Evolutionary conservation across 2,797 vertebrate genomes (phyloP).

Genomic region (Phaenicophaeus curvirostris): DNA sequence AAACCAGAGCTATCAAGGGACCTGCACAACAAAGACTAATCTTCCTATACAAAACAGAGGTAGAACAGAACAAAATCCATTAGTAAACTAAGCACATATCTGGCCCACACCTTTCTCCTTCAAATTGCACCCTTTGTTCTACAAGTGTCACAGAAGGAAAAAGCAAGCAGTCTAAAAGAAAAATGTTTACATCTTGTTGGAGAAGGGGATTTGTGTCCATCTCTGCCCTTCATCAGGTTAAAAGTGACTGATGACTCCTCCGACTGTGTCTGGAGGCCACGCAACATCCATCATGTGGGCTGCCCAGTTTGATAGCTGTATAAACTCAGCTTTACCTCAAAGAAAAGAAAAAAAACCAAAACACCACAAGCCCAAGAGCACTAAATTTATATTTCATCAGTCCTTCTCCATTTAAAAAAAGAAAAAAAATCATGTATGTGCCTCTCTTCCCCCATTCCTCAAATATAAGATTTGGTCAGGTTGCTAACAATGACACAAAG

Average conservation of each 20-base stretch:
- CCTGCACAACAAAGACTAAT: neutral
- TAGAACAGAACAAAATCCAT: neutral
- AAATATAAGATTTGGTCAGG: neutral
- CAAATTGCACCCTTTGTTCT: neutral
- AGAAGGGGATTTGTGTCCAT: neutral
- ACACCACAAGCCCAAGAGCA: neutral
- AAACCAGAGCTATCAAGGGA: neutral
- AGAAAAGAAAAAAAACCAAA: neutral
- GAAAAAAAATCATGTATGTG: neutral
- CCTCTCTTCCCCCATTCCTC: neutral
- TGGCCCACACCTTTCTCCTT: neutral
- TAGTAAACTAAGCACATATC: neutral
- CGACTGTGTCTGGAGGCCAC: neutral
- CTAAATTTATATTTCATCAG: neutral
- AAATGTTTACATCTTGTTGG: neutral
- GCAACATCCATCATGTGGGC: neutral
- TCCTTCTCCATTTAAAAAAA: neutral
- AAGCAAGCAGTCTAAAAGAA: neutral
- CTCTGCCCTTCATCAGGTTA: neutral
- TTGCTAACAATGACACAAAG: neutral
- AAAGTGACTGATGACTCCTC: neutral
- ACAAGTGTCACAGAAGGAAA: neutral
- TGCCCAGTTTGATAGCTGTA: neutral
- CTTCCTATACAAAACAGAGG: neutral
- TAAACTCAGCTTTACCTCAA: neutral